Percentiles rank a stretch among this genome's conserved stretches.
Evolutionary conservation across 2,888 invertebrate genomes (phyloP).

Genomic region (Rapana venosa): DNA sequence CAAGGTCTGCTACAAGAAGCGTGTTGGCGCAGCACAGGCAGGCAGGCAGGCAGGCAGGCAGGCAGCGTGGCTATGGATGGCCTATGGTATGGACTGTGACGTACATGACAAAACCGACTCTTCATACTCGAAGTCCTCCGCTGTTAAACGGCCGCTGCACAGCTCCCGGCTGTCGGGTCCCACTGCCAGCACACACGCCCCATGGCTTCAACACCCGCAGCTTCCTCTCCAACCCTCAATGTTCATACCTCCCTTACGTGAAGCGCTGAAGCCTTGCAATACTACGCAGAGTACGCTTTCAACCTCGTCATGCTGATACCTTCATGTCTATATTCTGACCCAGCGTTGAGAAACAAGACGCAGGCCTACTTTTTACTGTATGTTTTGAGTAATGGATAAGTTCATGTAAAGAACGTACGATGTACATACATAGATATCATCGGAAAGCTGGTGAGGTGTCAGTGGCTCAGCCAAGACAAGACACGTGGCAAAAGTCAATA

Average conservation of each 20-base stretch:
- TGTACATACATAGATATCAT: too few species aligned
- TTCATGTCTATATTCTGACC: too few species aligned
- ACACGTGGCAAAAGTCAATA: conserved; percentile 22
- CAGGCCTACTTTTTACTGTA: too few species aligned
- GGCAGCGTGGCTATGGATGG: neutral
- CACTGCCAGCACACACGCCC: conserved; percentile 12
- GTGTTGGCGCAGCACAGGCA: neutral
- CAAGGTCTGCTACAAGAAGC: too few species aligned
- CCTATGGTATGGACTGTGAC: neutral
- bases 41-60: neutral
- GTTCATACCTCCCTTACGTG: neutral
- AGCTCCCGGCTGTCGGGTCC: neutral
- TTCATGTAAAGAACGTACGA: too few species aligned
- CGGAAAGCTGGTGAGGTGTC: neutral
- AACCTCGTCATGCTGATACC: too few species aligned
- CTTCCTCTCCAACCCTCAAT: neutral
- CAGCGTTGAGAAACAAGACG: too few species aligned
- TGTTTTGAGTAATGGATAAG: too few species aligned
- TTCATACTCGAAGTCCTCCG: neutral
- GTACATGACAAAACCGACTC: conserved; percentile 26
- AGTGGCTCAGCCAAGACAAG: neutral
- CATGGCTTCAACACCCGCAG: neutral
- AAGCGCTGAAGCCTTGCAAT: too few species aligned
- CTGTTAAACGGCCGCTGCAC: neutral
- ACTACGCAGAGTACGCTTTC: too few species aligned